Percentiles rank a stretch among this genome's conserved stretches.
phyloP scores from a whole-genome alignment of 2,888 invertebrate genomes.

The Drepanosiphum platanoidis region DNA sequence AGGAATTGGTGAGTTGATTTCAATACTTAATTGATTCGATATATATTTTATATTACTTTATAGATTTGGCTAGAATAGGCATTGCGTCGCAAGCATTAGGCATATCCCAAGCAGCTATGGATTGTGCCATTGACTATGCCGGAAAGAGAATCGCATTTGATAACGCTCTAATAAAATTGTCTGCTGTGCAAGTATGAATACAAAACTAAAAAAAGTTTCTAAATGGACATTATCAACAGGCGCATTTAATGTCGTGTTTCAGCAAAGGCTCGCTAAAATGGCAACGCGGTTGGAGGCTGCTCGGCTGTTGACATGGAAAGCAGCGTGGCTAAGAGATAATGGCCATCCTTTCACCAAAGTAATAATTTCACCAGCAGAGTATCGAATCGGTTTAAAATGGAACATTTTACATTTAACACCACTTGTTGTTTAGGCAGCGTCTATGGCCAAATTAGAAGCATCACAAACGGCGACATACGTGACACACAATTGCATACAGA shows the following conservation, averaged over 20 bases:
- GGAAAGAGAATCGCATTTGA: constrained; percentile 76
- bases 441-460: constrained; percentile 81
- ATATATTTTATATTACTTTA: constrained; percentile 67
- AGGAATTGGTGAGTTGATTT: constrained; percentile 56
- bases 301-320: constrained; percentile 76
- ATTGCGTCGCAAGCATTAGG: constrained; percentile 81
- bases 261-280: constrained; percentile 78
- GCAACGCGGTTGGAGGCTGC: constrained; percentile 75
- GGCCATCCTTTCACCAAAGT: constrained; percentile 70
- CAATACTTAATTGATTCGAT: neutral
- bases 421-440: constrained; percentile 70
- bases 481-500: constrained; percentile 78
- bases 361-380: constrained; percentile 49
- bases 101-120: constrained; percentile 80
- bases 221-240: no score
- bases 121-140: constrained; percentile 77
- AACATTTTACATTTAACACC: neutral
- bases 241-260: constrained; percentile 59
- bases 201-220: no score
- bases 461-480: constrained; percentile 76
- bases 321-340: constrained; percentile 73
- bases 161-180: constrained; percentile 73
- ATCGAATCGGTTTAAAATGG: no score
- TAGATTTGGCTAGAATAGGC: constrained; percentile 79
- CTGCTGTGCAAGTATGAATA: constrained; percentile 74